phyloP scores from a whole-genome alignment of 1,140 invertebrate species.

The Triops longicaudatus region DNA sequence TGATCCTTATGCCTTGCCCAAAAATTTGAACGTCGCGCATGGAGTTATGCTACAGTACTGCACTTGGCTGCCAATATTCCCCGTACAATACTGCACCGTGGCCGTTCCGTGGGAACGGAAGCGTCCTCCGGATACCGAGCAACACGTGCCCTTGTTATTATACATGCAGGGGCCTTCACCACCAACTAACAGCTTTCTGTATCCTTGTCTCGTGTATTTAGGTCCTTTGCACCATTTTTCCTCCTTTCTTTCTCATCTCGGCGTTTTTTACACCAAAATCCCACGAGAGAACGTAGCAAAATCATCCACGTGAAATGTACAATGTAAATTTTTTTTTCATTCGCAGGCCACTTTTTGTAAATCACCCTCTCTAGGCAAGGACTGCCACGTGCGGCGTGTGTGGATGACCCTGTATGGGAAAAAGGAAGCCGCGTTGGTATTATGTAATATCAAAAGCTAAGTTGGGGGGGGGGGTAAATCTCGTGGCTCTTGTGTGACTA shows the following conservation, averaged over 20 bases:
- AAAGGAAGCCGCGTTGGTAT: neutral
- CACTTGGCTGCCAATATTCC: neutral
- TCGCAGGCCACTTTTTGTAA: neutral
- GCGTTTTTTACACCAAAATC: neutral
- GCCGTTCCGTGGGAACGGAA: conserved; percentile 13
- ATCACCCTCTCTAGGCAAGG: neutral
- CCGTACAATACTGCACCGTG: neutral
- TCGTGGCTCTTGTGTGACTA: neutral
- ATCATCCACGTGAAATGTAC: neutral
- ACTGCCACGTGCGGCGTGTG: neutral
- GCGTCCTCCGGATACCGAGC: neutral
- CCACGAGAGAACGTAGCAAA: neutral
- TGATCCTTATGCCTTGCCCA: neutral
- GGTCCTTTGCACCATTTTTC: neutral
- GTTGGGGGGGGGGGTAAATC: neutral
- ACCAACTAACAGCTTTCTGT: neutral
- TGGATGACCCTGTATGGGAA: neutral
- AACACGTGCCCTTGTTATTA: conserved; percentile 15
- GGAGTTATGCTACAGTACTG: neutral
- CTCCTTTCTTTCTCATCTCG: neutral
- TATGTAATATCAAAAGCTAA: neutral
- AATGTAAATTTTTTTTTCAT: neutral
- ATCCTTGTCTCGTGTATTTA: neutral
- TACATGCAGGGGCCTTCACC: neutral
- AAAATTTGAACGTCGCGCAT: neutral